phyloP scores from a whole-genome alignment of 1,140 invertebrate species.

The Phocides pigmalion region DNA sequence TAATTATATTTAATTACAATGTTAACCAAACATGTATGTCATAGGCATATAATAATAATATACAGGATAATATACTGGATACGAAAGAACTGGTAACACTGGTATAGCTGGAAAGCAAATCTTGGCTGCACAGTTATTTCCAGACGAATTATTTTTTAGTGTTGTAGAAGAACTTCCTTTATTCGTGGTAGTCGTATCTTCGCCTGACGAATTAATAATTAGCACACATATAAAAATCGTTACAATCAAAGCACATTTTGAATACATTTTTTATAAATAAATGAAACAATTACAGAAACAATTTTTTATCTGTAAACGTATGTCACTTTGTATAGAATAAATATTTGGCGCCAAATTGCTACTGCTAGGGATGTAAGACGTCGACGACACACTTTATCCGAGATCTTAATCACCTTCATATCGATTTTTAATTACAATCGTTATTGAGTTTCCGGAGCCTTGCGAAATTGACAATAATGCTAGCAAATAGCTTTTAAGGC shows the following conservation, averaged over 20 bases:
- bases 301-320: not conserved
- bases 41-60: slow-evolving; percentile 27
- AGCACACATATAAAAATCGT: not conserved
- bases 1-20: not conserved
- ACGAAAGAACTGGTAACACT: slow-evolving; percentile 16
- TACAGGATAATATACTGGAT: slow-evolving; percentile 33
- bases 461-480: slow-evolving; percentile 31
- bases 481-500: slow-evolving; percentile 28
- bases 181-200: not conserved
- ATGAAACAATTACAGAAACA: no score
- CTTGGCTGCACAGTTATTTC: not conserved
- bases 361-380: slow-evolving; percentile 1
- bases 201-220: not conserved
- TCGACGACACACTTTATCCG: slow-evolving; percentile 21
- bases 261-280: not conserved
- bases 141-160: not conserved
- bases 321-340: not conserved
- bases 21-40: slow-evolving; percentile 6
- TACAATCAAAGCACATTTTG: not conserved
- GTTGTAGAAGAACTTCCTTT: not conserved
- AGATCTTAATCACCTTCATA: slow-evolving; percentile 23
- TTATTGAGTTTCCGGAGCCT: slow-evolving; percentile 22
- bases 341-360: slow-evolving; percentile 13
- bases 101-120: slow-evolving; percentile 2
- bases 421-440: slow-evolving; percentile 31